Evolutionary conservation across 2,113 vertebrate species (phyloP), one percentile per base, ranked within the genome.

Genomic region (Hippoglossus stenolepis): DNA sequence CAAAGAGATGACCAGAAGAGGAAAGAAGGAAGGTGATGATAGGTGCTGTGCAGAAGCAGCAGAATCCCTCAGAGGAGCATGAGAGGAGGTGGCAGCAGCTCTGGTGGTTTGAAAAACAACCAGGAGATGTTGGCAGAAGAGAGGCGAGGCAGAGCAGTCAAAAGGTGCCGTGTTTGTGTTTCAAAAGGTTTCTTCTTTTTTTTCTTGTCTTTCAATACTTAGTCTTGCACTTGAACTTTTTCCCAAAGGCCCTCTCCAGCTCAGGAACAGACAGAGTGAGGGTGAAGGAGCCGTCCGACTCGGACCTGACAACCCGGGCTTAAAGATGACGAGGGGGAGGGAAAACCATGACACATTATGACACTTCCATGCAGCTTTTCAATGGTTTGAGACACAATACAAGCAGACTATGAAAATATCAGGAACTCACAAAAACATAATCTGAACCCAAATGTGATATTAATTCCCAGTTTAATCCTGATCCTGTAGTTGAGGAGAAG

Each of bases 161-260:
- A 35, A 66, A 3, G 0, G 43, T 59, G 75, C 9, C 8, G 54
- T 59, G 70, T 45, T 72, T 64, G 62, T 21, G 38, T 24, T 73
- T 53, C 67, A 31, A 13, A 10, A 62, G 17, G n/a, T 47, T 60
- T 13, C 38, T 72, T 60, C 82, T 73, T 88, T 82, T 94, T 87
- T 95, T 24, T 28, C 69, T 49, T 23, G 24, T 47, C 20, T 28
- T 76, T 89, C 80, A 94, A 86, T 96, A 96, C 95, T 96, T 96
- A 88, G 93, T 92, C 80, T 93, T 94, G 67, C 91, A 89, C 92
- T 94, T 94, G 94, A 94, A 95, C 88, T 94, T 94, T 90, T 93
- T 95, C 82, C 93, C 93, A 45, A 80, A 95, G 93, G 94, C 85
- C 43, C 90, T 90, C 87, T 97, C 95, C 93, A 92, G 92, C 87